Evolutionary conservation across 2,888 invertebrate species (phyloP).

Genomic region (Helicoverpa assulta): DNA sequence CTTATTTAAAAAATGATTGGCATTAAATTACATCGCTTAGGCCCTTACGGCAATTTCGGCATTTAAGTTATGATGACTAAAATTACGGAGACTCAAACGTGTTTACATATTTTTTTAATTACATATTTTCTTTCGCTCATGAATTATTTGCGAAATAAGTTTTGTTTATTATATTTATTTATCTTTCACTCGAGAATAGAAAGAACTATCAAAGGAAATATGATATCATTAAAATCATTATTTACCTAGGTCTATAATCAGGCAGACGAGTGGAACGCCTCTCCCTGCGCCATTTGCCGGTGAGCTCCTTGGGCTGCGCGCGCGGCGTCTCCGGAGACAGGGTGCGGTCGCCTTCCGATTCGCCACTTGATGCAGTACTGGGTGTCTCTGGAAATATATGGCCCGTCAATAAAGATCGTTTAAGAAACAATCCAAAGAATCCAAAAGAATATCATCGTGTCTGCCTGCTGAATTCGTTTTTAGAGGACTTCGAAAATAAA

Average conservation of each 20-base stretch:
- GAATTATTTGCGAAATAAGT: neutral
- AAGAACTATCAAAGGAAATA: neutral
- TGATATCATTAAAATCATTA: neutral
- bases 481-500: too few relatives aligned
- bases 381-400: slow-evolving; percentile 83
- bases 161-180: too few relatives aligned
- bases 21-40: slow-evolving; percentile 10
- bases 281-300: slow-evolving; percentile 93
- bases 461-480: too few relatives aligned
- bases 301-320: slow-evolving; percentile 90
- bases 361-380: slow-evolving; percentile 86
- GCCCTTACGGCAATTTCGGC: neutral
- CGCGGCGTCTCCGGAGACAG: slow-evolving; percentile 84
- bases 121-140: neutral
- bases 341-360: slow-evolving; percentile 86
- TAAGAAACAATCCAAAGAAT: too few relatives aligned
- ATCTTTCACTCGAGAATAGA: neutral
- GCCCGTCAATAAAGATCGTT: slow-evolving; percentile 16
- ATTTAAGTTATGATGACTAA: too few relatives aligned
- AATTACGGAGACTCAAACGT: too few relatives aligned
- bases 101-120: neutral
- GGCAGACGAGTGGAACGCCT: slow-evolving; percentile 89
- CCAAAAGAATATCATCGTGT: too few relatives aligned
- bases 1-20: slow-evolving; percentile 23
- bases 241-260: slow-evolving; percentile 86